phyloP scores from a whole-genome alignment of 1,140 invertebrate genomes.

The Pogonomyrmex barbatus region DNA sequence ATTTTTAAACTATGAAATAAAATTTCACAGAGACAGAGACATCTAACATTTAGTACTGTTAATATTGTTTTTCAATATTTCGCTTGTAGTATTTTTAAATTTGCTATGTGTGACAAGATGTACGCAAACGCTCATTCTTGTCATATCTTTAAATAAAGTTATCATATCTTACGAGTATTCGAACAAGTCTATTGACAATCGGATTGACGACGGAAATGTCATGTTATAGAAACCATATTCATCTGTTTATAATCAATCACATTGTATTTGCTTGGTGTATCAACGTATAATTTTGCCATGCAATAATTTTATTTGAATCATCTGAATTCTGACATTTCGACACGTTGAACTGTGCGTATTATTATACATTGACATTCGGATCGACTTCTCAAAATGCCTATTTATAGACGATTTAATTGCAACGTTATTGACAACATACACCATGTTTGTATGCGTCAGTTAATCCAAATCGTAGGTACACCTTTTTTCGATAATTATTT shows the following conservation, averaged over 20 bases:
- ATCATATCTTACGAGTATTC: neutral
- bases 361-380: constrained; percentile 17
- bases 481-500: constrained; percentile 9
- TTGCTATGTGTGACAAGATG: neutral
- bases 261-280: constrained; percentile 6
- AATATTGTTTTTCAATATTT: neutral
- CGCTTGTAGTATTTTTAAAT: constrained; percentile 32
- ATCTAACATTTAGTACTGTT: neutral
- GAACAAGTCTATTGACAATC: constrained; percentile 46
- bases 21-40: neutral
- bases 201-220: constrained; percentile 59
- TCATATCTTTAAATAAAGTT: constrained; percentile 50
- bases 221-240: constrained; percentile 37
- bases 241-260: constrained; percentile 48
- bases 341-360: neutral
- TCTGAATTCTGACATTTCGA: neutral
- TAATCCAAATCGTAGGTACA: constrained; percentile 19
- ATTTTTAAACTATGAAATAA: neutral
- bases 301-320: constrained; percentile 45
- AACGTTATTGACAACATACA: neutral
- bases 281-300: constrained; percentile 45
- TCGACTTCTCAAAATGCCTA: neutral
- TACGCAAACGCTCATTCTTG: neutral
- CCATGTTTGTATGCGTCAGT: neutral
- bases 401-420: constrained; percentile 24